phyloP scores from a whole-genome alignment of 2,113 vertebrate species.

The Sphyrna mokarran region DNA sequence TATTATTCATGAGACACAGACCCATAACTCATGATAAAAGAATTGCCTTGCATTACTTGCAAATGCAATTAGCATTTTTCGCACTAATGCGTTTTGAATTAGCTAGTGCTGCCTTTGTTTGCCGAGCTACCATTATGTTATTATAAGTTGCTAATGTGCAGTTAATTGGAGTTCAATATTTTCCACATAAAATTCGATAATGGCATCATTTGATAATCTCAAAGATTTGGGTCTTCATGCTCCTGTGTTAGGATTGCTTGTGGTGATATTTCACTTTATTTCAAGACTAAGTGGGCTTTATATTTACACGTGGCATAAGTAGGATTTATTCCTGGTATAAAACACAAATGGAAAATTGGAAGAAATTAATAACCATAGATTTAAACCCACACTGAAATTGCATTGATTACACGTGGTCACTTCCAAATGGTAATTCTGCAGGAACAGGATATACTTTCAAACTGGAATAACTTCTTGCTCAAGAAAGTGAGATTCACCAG shows the following conservation, averaged over 20 bases:
- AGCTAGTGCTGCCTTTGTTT: background rate
- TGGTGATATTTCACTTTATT: background rate
- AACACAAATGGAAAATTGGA: background rate
- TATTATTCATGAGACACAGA: constrained; percentile 29
- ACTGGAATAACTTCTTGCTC: background rate
- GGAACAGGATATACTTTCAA: background rate
- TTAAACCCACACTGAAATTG: background rate
- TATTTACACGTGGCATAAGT: background rate
- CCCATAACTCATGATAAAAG: background rate
- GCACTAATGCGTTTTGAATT: background rate
- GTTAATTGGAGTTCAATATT: background rate
- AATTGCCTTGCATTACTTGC: background rate
- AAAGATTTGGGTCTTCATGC: background rate
- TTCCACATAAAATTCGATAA: background rate
- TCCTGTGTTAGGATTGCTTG: background rate
- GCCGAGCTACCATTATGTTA: background rate
- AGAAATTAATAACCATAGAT: background rate
- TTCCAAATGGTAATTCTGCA: background rate
- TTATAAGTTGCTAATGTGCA: background rate
- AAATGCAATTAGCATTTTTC: constrained; percentile 6
- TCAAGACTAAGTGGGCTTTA: background rate
- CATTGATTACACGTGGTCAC: background rate
- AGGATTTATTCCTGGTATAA: background rate
- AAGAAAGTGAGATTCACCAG: too few species aligned
- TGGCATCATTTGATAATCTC: background rate